Evolutionary conservation across 2,113 vertebrate species (phyloP).

Genomic region (Pseudonaja textilis): DNA sequence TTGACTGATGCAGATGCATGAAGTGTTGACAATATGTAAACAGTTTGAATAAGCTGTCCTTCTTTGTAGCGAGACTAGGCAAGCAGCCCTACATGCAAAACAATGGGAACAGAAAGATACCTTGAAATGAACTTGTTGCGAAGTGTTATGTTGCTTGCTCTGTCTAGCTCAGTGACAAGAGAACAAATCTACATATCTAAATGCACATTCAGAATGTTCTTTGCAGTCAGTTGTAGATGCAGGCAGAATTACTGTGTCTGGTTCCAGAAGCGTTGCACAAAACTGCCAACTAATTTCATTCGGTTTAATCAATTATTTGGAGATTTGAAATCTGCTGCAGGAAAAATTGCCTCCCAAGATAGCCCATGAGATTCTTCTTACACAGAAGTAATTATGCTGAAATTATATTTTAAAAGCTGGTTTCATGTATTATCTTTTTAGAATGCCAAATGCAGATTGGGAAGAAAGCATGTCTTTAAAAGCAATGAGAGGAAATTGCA

Average conservation of each 20-base stretch:
- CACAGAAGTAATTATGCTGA: not conserved
- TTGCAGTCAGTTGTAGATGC: not conserved
- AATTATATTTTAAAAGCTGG: not conserved
- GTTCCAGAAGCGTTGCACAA: not conserved
- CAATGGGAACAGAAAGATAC: not conserved
- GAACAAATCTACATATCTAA: not conserved
- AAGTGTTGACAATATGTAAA: not conserved
- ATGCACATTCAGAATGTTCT: not conserved
- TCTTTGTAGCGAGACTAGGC: not conserved
- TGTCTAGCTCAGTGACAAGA: not conserved
- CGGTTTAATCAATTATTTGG: not conserved
- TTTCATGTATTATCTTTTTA: not conserved
- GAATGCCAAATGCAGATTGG: not conserved
- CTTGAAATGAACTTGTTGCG: not conserved
- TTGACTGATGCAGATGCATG: not conserved
- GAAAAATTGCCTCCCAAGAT: not conserved
- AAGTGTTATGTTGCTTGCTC: not conserved
- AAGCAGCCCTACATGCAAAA: not conserved
- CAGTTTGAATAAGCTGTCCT: not conserved
- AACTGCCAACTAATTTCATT: not conserved
- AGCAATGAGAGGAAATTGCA: not conserved
- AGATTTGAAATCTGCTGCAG: not conserved
- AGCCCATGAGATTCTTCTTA: not conserved
- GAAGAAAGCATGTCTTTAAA: not conserved
- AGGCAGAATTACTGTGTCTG: not conserved